These are phyloP conservation scores for Cotesia typhae DNA, from an alignment of 1,140 invertebrate genomes.

Conservation along the genomic window DNA sequence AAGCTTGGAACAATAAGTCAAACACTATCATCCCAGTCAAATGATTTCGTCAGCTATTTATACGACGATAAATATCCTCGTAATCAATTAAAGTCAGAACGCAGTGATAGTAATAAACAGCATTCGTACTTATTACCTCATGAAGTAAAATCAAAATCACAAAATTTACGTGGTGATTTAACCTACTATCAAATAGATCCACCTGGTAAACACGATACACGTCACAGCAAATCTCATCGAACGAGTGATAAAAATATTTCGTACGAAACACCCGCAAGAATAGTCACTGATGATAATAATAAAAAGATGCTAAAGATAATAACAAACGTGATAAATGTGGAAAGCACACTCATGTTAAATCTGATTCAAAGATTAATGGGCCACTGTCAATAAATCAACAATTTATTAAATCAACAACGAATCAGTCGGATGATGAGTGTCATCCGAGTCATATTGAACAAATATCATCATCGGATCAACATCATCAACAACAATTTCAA, in stretches of 20 bases:
- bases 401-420: conserved; percentile 42
- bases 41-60: conserved; percentile 39
- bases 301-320: conserved; percentile 53
- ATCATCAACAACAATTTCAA: conserved; percentile 41
- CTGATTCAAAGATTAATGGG: conserved; percentile 48
- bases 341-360: conserved; percentile 49
- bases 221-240: conserved; percentile 51
- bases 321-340: conserved; percentile 47
- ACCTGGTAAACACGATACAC: conserved; percentile 46
- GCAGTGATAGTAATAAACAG: conserved; percentile 38
- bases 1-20: conserved; percentile 38
- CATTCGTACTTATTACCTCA: conserved; percentile 45
- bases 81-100: conserved; percentile 60
- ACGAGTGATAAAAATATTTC: conserved; percentile 42
- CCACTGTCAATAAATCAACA: conserved; percentile 36
- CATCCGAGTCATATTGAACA: conserved; percentile 21
- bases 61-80: conserved; percentile 41
- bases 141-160: conserved; percentile 58
- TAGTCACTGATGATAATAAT: conserved; percentile 44
- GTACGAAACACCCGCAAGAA: conserved; percentile 42
- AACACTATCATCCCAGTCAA: conserved; percentile 34
- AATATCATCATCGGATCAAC: conserved; percentile 18
- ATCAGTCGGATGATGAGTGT: conserved; percentile 28
- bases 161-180: conserved; percentile 54
- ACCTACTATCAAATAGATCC: conserved; percentile 55